phyloP scores from a whole-genome alignment of 1,140 invertebrate species.

The Macrobrachium nipponense region DNA sequence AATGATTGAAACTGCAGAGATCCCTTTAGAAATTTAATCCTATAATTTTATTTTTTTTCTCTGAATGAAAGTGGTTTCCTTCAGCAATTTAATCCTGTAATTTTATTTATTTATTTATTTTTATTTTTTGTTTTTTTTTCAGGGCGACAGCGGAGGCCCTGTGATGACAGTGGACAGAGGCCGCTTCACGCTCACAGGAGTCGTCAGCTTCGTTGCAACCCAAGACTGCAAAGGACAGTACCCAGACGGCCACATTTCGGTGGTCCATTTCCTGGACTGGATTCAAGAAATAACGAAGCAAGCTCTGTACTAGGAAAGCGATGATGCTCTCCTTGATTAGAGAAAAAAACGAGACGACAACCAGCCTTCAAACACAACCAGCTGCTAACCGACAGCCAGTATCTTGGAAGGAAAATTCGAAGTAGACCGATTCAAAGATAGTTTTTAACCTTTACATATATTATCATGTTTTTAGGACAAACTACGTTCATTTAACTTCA shows the following conservation, averaged over 20 bases:
- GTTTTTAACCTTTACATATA: no score
- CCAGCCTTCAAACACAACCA: no score
- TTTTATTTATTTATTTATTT: no score
- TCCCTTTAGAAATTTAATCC: background rate
- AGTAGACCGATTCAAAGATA: no score
- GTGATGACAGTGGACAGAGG: constrained; percentile 6
- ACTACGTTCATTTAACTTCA: no score
- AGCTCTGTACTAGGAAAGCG: background rate
- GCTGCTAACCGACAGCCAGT: no score
- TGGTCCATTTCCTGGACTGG: constrained; percentile 34
- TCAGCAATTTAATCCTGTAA: background rate
- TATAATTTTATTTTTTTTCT: background rate
- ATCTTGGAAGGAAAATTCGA: no score
- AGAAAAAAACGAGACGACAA: background rate
- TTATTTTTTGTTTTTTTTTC: background rate
- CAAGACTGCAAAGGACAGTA: background rate
- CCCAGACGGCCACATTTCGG: constrained; percentile 33
- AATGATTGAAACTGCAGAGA: background rate
- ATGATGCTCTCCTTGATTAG: background rate
- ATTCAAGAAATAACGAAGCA: constrained; percentile 4
- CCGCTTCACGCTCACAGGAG: background rate
- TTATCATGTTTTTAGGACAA: no score
- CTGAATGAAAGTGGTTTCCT: no score
- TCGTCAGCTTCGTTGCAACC: constrained; percentile 37
- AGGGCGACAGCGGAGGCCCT: constrained; percentile 35